Conservation (phyloP, 2,888 invertebrate species). For the Platycnemis pennipes region DNA sequence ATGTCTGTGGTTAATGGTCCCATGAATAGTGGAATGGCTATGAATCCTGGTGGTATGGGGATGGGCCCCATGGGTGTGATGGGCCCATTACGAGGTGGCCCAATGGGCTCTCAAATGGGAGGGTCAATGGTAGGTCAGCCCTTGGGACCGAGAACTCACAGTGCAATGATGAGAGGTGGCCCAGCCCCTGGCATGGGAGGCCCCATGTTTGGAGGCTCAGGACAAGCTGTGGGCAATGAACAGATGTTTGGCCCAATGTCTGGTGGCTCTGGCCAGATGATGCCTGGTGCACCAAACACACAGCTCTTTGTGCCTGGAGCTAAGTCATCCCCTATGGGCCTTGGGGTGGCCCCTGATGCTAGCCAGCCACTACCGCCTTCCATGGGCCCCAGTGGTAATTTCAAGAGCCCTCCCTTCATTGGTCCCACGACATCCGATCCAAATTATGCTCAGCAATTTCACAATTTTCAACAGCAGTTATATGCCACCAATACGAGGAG, state of each 20-base stretch:
- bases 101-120: slow-evolving; percentile 70
- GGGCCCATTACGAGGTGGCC: slow-evolving; percentile 75
- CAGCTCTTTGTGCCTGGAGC: slow-evolving; percentile 83
- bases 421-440: slow-evolving; percentile 93
- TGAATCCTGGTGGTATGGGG: slow-evolving; percentile 74
- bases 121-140: slow-evolving; percentile 77
- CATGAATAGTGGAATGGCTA: slow-evolving; percentile 78
- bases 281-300: slow-evolving; percentile 77
- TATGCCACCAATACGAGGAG: slow-evolving; percentile 92
- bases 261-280: slow-evolving; percentile 71
- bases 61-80: slow-evolving; percentile 76
- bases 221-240: slow-evolving; percentile 63
- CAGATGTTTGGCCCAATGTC: slow-evolving; percentile 69
- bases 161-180: slow-evolving; percentile 72
- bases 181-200: slow-evolving; percentile 70
- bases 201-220: slow-evolving; percentile 72
- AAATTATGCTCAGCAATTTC: slow-evolving; percentile 96
- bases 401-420: slow-evolving; percentile 88
- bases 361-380: slow-evolving; percentile 89
- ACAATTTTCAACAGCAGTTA: slow-evolving; percentile 96
- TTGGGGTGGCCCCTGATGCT: slow-evolving; percentile 82
- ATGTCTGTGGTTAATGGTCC: slow-evolving; percentile 76
- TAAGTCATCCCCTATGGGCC: slow-evolving; percentile 82
- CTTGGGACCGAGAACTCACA: slow-evolving; percentile 78
- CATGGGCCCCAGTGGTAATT: slow-evolving; percentile 87